phyloP scores from a whole-genome alignment of 2,888 invertebrate genomes.

The Cerastis rubricosa region DNA sequence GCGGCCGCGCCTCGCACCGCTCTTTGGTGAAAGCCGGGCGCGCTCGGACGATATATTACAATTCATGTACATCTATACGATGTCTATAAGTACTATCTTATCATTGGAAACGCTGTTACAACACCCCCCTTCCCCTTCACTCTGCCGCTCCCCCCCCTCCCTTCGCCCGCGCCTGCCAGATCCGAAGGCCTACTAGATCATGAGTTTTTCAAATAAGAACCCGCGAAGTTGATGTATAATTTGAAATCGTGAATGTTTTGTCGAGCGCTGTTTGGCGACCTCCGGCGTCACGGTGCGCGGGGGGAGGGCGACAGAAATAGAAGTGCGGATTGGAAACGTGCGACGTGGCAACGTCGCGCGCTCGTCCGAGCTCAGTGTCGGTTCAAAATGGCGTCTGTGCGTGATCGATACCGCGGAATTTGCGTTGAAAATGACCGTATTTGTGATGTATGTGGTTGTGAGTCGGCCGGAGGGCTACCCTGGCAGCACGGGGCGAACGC shows the following conservation, averaged over 20 bases:
- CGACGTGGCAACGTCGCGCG: constrained; percentile 90
- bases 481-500: constrained; percentile 84
- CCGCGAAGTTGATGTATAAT: constrained; percentile 74
- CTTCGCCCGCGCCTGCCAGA: constrained; percentile 50
- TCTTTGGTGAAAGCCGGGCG: constrained; percentile 88
- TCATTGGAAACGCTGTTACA: constrained; percentile 78
- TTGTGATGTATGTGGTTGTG: constrained; percentile 88
- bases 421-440: constrained; percentile 87
- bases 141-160: constrained; percentile 51
- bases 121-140: constrained; percentile 61
- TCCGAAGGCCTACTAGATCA: constrained; percentile 79
- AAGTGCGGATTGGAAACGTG: constrained; percentile 85
- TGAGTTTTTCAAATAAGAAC: constrained; percentile 79
- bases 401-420: constrained; percentile 90
- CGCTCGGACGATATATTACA: constrained; percentile 76
- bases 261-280: constrained; percentile 84
- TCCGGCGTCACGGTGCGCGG: constrained; percentile 78
- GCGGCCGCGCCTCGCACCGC: constrained; percentile 85
- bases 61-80: constrained; percentile 75
- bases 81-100: constrained; percentile 81
- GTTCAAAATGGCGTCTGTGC: constrained; percentile 90
- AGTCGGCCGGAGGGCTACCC: constrained; percentile 87
- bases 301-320: constrained; percentile 86
- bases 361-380: constrained; percentile 86
- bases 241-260: constrained; percentile 85